Conservation (phyloP, 2,888 invertebrate species). For the Hypolimnas misippus region DNA sequence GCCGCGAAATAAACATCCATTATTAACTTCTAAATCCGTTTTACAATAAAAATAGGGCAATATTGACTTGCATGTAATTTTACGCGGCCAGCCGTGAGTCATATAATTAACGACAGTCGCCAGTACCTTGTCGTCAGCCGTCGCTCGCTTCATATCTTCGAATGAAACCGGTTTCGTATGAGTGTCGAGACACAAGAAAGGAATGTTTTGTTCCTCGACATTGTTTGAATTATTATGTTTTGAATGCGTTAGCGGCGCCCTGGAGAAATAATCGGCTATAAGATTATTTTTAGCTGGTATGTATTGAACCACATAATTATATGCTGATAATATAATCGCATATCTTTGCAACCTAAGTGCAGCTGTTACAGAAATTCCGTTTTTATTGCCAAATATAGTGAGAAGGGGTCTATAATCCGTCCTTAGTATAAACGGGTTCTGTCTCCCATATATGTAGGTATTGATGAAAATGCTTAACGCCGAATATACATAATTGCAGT, state of each 20-base stretch:
- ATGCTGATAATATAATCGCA: neutral
- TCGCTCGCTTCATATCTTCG: neutral
- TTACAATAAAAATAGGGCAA: conserved; percentile 41
- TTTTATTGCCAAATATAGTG: neutral
- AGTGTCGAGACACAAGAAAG: neutral
- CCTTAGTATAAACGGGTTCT: conserved; percentile 30
- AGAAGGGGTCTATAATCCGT: neutral
- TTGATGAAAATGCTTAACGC: conserved; percentile 33
- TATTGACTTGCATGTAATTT: conserved; percentile 21
- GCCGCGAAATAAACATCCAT: conserved; percentile 25
- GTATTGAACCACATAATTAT: neutral
- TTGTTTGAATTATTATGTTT: neutral
- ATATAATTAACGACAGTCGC: conserved; percentile 39
- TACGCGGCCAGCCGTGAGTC: conserved; percentile 40
- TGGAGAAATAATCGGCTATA: conserved; percentile 39
- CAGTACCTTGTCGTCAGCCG: conserved; percentile 25
- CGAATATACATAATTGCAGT: conserved; percentile 36
- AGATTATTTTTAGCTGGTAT: conserved; percentile 29
- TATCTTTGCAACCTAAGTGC: neutral
- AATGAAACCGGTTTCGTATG: neutral
- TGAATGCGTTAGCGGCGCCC: conserved; percentile 23
- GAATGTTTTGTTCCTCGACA: conserved; percentile 1
- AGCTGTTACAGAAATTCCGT: neutral
- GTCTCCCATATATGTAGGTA: conserved; percentile 36
- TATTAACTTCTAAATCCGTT: conserved; percentile 35